Conservation (phyloP, 2,888 invertebrate species). For the Drosophila recens region DNA sequence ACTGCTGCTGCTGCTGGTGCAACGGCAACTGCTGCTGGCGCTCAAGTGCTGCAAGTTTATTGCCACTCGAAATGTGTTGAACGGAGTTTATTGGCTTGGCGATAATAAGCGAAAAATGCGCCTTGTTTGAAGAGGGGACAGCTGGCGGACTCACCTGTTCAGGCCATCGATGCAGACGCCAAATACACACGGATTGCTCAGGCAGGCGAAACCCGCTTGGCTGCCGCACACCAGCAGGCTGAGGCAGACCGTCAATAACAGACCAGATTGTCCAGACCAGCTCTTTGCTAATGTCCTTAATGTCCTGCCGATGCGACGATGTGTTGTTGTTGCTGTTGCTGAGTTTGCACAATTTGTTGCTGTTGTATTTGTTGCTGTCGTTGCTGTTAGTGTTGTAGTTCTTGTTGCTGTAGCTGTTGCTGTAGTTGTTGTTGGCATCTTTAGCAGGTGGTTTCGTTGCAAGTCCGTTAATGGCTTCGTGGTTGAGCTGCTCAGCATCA, state of each 20-base stretch:
- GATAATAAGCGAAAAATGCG: constrained; percentile 64
- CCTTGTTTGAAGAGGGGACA: constrained; percentile 17
- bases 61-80: constrained; percentile 80
- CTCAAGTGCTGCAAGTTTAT: constrained; percentile 75
- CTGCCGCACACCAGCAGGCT: constrained; percentile 79
- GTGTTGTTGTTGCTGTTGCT: constrained; percentile 26
- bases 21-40: constrained; percentile 31
- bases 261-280: constrained; percentile 45
- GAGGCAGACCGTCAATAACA: constrained; percentile 81
- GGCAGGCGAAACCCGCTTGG: constrained; percentile 89
- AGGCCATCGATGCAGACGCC: constrained; percentile 95
- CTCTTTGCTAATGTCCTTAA: constrained; percentile 70
- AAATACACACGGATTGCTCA: constrained; percentile 94
- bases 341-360: constrained; percentile 47
- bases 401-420: constrained; percentile 36
- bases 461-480: constrained; percentile 70
- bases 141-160: constrained; percentile 89
- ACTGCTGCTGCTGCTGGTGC: constrained; percentile 5
- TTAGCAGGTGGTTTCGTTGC: constrained; percentile 82
- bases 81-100: constrained; percentile 75
- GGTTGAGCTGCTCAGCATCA: constrained; percentile 44
- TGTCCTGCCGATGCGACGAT: constrained; percentile 47
- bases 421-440: constrained; percentile 70
- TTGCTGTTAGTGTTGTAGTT: constrained; percentile 48
- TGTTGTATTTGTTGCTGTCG: constrained; percentile 47